Evolutionary conservation across 2,797 vertebrate genomes (phyloP).

Genomic region (Balearica regulorum): DNA sequence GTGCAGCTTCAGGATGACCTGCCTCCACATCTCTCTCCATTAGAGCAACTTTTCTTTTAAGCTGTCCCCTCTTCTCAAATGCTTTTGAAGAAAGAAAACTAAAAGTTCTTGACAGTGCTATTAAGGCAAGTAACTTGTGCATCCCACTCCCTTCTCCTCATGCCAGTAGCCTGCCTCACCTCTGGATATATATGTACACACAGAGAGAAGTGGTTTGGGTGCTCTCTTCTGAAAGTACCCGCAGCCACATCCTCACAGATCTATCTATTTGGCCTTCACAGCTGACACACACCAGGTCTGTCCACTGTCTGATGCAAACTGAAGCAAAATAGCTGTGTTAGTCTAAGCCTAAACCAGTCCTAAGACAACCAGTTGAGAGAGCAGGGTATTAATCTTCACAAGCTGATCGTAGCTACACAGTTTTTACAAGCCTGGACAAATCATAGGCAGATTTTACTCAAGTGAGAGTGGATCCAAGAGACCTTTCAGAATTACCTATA

Average conservation of each 20-base stretch:
- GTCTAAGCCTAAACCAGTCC: not conserved
- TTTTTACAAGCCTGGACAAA: not conserved
- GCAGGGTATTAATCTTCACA: not conserved
- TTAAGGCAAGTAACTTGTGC: not conserved
- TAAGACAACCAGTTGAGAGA: not conserved
- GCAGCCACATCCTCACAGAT: not conserved
- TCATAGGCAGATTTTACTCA: not conserved
- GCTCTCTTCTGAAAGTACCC: not conserved
- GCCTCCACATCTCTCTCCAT: not conserved
- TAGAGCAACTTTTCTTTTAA: conserved; percentile 33
- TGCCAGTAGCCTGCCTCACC: not conserved
- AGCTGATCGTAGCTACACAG: not conserved
- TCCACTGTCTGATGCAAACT: not conserved
- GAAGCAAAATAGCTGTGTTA: not conserved
- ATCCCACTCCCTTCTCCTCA: not conserved
- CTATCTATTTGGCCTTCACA: accelerated
- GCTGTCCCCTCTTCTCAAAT: conserved; percentile 40
- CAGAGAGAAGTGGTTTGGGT: not conserved
- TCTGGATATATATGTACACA: not conserved
- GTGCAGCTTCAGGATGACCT: not conserved
- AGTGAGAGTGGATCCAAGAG: not conserved
- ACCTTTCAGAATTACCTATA: not conserved
- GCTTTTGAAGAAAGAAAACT: conserved; percentile 1
- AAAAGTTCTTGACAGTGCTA: conserved; percentile 29
- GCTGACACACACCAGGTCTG: not conserved